phyloP scores from a whole-genome alignment of 2,888 invertebrate genomes.

The Ceramica pisi region DNA sequence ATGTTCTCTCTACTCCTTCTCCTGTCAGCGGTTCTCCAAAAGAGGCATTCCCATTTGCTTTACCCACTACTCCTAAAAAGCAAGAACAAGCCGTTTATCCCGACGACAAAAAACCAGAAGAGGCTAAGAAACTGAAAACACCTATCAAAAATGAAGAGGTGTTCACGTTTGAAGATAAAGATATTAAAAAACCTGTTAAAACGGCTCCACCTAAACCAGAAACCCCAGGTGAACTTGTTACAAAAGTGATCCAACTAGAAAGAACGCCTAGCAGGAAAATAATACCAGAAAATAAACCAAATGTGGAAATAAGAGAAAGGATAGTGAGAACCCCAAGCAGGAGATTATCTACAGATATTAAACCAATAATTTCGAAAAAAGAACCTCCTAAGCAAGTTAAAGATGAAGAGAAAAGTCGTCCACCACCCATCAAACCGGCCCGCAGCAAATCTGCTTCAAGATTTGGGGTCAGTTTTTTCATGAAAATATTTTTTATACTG shows the following conservation, averaged over 20 bases:
- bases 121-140: constrained; percentile 73
- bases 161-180: constrained; percentile 81
- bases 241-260: constrained; percentile 87
- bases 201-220: constrained; percentile 73
- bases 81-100: constrained; percentile 81
- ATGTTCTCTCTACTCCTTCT: constrained; percentile 78
- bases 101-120: constrained; percentile 77
- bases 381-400: constrained; percentile 70
- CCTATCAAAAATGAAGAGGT: constrained; percentile 78
- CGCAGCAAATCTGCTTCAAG: constrained; percentile 88
- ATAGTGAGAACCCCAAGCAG: constrained; percentile 87
- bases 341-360: constrained; percentile 78
- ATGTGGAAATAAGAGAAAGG: constrained; percentile 84
- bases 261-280: constrained; percentile 86
- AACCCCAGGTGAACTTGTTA: constrained; percentile 82
- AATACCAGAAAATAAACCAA: constrained; percentile 81
- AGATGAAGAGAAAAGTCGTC: constrained; percentile 80
- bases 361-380: constrained; percentile 77
- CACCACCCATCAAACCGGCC: constrained; percentile 87
- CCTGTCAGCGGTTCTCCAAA: constrained; percentile 79
- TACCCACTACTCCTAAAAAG: constrained; percentile 83
- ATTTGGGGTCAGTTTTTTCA: constrained; percentile 88
- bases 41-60: constrained; percentile 79
- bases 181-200: constrained; percentile 72
- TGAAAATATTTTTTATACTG: constrained; percentile 83